Conservation (phyloP, 1,140 invertebrate genomes). For the Stegodyphus mimosarum region DNA sequence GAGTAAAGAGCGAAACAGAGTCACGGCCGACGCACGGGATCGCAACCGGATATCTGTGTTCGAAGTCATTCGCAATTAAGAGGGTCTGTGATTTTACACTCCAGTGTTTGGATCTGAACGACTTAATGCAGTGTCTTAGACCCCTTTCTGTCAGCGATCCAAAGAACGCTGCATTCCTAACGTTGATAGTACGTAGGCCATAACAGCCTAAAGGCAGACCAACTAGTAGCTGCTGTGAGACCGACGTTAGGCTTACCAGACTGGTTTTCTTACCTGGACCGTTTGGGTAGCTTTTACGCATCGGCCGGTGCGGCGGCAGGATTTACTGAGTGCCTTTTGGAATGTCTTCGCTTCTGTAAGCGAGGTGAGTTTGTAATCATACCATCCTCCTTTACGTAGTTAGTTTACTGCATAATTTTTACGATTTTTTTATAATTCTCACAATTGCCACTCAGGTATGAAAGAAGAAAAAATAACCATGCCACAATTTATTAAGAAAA, state of each 20-base stretch:
- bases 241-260: constrained; percentile 45
- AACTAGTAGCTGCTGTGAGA: constrained; percentile 27
- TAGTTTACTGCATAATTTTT: no score
- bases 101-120: no score
- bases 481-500: no score
- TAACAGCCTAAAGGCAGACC: constrained; percentile 41
- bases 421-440: no score
- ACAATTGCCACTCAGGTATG: no score
- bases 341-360: background rate
- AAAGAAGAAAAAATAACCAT: no score
- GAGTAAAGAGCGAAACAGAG: background rate
- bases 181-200: constrained; percentile 39
- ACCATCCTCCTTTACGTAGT: no score
- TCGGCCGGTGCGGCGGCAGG: constrained; percentile 30
- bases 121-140: no score
- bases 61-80: background rate
- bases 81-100: no score
- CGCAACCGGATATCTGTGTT: background rate
- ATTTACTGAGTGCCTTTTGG: constrained; percentile 18
- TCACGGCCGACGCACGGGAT: constrained; percentile 6
- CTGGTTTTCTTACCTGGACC: constrained; percentile 36
- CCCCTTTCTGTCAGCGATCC: no score
- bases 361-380: no score
- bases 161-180: constrained; percentile 28
- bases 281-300: constrained; percentile 4